Evolutionary conservation across 2,113 vertebrate genomes (phyloP).

Genomic region (Willisornis vidua): DNA sequence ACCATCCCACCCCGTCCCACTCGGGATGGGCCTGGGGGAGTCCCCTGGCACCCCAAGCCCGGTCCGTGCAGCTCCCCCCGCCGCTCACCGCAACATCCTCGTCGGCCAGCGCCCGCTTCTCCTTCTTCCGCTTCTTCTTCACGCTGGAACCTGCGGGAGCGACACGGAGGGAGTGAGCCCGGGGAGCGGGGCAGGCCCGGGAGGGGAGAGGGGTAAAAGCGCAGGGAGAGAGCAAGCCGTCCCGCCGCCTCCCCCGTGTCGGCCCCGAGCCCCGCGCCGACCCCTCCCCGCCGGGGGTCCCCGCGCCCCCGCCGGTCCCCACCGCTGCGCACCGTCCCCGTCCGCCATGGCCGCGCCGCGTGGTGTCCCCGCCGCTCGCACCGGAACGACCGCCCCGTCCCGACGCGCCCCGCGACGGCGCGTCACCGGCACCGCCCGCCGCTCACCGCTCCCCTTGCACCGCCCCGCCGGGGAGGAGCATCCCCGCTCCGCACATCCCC

Average conservation of each 20-base stretch:
- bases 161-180: neutral
- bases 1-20: neutral
- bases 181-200: neutral
- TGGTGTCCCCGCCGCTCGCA: neutral
- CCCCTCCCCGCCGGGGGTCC: neutral
- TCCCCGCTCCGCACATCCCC: neutral
- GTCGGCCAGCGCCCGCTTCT: neutral
- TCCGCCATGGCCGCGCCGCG: slow-evolving; percentile 24
- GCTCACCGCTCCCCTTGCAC: neutral
- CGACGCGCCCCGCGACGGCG: neutral
- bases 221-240: fast-evolving
- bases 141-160: neutral
- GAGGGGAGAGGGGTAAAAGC: neutral
- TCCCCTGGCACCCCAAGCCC: too few species aligned
- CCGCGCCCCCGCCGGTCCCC: neutral
- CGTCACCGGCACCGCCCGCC: neutral
- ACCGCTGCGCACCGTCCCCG: neutral
- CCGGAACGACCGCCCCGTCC: neutral
- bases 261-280: too few species aligned
- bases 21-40: fast-evolving
- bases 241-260: neutral
- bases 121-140: slow-evolving; percentile 41
- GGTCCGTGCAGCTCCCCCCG: fast-evolving
- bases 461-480: neutral
- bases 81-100: slow-evolving; percentile 39